Conservation (phyloP, 2,888 invertebrate genomes). For the Hylaea fasciaria region DNA sequence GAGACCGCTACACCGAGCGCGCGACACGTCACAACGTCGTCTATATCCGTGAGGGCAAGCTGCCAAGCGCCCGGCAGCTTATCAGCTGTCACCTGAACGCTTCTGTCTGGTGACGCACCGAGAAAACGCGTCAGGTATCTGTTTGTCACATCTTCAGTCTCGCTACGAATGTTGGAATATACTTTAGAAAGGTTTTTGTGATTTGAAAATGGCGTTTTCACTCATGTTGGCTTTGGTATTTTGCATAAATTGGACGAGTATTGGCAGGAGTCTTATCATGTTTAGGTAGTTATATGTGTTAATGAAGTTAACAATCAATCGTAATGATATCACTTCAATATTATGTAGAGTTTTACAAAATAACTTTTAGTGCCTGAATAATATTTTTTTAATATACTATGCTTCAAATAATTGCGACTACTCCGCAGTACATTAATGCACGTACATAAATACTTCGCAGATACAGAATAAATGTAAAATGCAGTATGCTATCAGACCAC, state of each 20-base stretch:
- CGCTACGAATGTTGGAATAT: constrained; percentile 12
- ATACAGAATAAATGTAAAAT: background rate
- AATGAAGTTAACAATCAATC: too few relatives aligned
- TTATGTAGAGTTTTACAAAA: too few relatives aligned
- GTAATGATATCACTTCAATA: too few relatives aligned
- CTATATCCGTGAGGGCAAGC: constrained; percentile 78
- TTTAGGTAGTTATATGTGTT: background rate
- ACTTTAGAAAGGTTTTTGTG: too few relatives aligned
- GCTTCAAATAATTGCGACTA: too few relatives aligned
- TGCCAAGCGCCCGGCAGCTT: constrained; percentile 71
- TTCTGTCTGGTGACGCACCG: constrained; percentile 53
- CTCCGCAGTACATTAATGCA: too few relatives aligned
- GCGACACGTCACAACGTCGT: constrained; percentile 57
- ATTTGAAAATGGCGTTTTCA: background rate
- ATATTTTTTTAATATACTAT: too few relatives aligned
- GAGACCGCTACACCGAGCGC: constrained; percentile 36
- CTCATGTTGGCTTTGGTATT: too few relatives aligned
- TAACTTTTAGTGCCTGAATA: too few relatives aligned
- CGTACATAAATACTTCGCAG: background rate
- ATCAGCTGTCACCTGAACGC: constrained; percentile 72
- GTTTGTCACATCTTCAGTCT: constrained; percentile 30
- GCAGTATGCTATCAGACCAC: background rate
- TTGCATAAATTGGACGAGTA: too few relatives aligned
- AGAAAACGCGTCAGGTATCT: constrained; percentile 49
- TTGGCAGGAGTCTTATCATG: background rate